These are phyloP conservation scores for Ichneumon xanthorius DNA, from an alignment of 2,888 invertebrate genomes.

Conservation along the genomic window DNA sequence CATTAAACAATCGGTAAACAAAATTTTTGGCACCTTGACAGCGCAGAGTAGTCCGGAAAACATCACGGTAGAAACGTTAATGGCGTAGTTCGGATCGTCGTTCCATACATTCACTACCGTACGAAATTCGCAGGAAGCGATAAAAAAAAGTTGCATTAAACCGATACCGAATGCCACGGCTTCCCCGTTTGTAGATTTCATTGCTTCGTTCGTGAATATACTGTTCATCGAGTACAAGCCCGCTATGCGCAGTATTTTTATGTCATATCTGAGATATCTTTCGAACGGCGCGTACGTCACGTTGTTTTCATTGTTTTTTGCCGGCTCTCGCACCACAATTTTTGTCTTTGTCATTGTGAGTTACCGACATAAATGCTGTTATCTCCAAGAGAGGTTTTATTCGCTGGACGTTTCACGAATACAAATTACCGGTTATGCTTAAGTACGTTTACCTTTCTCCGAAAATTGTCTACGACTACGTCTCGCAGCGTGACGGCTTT, in stretches of 20 bases:
- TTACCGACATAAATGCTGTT: background rate
- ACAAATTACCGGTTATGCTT: constrained; percentile 30
- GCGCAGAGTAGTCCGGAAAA: constrained; percentile 64
- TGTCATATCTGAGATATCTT: constrained; percentile 46
- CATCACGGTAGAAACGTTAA: constrained; percentile 61
- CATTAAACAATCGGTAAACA: background rate
- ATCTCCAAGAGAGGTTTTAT: background rate
- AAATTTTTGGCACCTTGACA: constrained; percentile 48
- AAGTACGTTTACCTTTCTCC: background rate
- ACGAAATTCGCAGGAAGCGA: constrained; percentile 57
- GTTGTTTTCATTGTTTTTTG: background rate
- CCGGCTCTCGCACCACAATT: background rate
- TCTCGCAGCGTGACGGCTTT: background rate
- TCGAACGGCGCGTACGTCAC: constrained; percentile 21
- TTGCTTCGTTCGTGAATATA: constrained; percentile 44
- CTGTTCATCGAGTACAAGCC: constrained; percentile 60
- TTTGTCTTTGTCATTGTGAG: background rate
- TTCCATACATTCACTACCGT: constrained; percentile 49
- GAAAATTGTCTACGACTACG: constrained; percentile 20
- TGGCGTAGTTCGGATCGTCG: constrained; percentile 61
- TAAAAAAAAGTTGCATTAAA: constrained; percentile 60
- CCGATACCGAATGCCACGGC: constrained; percentile 47
- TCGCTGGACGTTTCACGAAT: background rate
- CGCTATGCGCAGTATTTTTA: constrained; percentile 47
- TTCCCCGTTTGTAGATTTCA: constrained; percentile 45